phyloP scores from a whole-genome alignment of 1,140 invertebrate species.

The Aphis craccivora region DNA sequence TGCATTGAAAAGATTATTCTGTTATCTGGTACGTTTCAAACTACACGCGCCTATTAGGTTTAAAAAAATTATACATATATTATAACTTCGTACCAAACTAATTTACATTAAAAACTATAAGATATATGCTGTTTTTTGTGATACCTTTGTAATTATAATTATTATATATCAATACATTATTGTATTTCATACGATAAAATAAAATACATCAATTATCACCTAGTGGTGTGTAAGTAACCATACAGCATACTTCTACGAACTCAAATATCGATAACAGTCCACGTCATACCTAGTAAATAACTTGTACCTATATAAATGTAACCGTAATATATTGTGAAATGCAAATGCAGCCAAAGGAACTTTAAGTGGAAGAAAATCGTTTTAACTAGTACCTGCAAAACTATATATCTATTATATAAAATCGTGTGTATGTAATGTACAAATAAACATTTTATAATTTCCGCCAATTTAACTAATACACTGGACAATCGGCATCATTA shows the following conservation, averaged over 20 bases:
- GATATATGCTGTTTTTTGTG: not conserved
- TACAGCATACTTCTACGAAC: not conserved
- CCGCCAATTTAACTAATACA: not conserved
- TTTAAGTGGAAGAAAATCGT: not conserved
- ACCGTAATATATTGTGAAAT: not conserved
- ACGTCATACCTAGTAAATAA: not conserved
- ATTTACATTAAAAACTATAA: not conserved
- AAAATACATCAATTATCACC: not conserved
- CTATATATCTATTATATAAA: not conserved
- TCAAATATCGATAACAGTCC: not conserved
- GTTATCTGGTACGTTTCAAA: not conserved
- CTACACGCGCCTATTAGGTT: not conserved
- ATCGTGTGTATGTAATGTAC: not conserved
- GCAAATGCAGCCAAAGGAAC: not conserved
- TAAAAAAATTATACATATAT: not conserved
- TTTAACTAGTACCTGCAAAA: not conserved
- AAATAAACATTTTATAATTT: not conserved
- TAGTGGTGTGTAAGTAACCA: not conserved
- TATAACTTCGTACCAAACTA: not conserved
- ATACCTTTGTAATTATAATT: not conserved
- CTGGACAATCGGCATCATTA: not conserved
- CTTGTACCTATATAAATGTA: not conserved
- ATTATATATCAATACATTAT: not conserved
- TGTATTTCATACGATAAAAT: conserved; percentile 4
- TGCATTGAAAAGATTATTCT: not conserved